Percentiles rank a stretch among this genome's conserved stretches.
phyloP scores from a whole-genome alignment of 2,888 invertebrate species.

The Luffia ferchaultella region DNA sequence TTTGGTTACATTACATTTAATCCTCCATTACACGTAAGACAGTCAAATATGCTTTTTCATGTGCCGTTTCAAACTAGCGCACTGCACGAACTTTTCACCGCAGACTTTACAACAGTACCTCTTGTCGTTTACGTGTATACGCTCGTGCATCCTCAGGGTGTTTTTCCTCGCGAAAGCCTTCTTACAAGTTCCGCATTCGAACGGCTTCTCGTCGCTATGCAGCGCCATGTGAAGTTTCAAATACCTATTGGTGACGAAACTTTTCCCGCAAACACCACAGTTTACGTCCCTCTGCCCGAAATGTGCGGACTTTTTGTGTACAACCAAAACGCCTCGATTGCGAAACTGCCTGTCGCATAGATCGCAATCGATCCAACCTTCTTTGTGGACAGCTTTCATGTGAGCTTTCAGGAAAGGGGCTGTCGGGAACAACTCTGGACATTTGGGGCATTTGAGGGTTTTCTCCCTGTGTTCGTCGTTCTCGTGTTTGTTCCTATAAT shows the following conservation, averaged over 20 bases:
- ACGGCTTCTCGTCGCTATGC: slow-evolving; percentile 28
- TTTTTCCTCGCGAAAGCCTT: slow-evolving; percentile 22
- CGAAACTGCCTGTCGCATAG: slow-evolving; percentile 1
- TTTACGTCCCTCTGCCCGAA: slow-evolving; percentile 18
- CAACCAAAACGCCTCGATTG: background rate
- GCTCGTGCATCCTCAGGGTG: slow-evolving; percentile 22
- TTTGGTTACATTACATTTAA: no score
- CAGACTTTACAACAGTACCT: slow-evolving; percentile 34
- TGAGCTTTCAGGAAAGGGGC: background rate
- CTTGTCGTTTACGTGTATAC: slow-evolving; percentile 38
- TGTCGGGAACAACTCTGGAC: background rate
- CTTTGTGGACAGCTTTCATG: slow-evolving; percentile 1
- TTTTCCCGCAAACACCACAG: slow-evolving; percentile 19
- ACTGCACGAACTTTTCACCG: slow-evolving; percentile 31
- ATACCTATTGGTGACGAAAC: slow-evolving; percentile 14
- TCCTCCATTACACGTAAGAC: no score
- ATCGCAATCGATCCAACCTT: slow-evolving; percentile 1
- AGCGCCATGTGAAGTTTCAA: slow-evolving; percentile 29
- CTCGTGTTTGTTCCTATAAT: slow-evolving; percentile 1
- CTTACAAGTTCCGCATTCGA: slow-evolving; percentile 23
- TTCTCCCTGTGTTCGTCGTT: background rate
- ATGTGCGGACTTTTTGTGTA: slow-evolving; percentile 13
- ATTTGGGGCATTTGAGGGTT: slow-evolving; percentile 3
- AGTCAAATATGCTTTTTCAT: no score
- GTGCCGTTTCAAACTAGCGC: slow-evolving; percentile 29